Evolutionary conservation across 1,140 invertebrate species (phyloP).

Genomic region (Adoxophyes honmai): DNA sequence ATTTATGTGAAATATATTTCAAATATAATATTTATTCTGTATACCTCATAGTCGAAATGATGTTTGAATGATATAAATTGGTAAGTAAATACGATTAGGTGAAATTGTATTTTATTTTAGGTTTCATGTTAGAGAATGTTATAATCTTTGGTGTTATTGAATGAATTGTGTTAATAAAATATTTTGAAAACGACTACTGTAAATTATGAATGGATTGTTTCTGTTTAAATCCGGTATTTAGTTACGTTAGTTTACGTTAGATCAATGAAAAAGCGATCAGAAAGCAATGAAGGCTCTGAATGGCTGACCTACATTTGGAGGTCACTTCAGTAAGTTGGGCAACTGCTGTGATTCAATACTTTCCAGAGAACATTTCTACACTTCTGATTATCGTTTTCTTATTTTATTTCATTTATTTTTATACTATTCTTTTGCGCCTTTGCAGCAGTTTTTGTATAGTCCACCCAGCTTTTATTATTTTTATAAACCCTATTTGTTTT

Average conservation of each 20-base stretch:
- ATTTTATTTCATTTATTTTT: too few species aligned
- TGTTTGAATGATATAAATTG: constrained; percentile 76
- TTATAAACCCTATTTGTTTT: too few species aligned
- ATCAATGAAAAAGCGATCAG: neutral
- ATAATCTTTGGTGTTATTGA: constrained; percentile 79
- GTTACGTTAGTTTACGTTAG: constrained; percentile 1
- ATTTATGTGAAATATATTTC: constrained; percentile 62
- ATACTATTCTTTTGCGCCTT: too few species aligned
- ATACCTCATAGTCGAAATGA: constrained; percentile 75
- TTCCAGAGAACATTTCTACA: too few species aligned
- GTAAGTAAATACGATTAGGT: constrained; percentile 72
- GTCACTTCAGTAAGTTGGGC: neutral
- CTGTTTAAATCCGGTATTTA: constrained; percentile 41
- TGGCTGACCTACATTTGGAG: neutral
- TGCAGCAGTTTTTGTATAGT: too few species aligned
- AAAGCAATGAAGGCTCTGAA: neutral
- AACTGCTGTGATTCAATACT: too few species aligned
- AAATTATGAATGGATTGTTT: constrained; percentile 71
- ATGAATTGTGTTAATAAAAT: constrained; percentile 80
- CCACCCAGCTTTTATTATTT: too few species aligned
- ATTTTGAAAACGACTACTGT: constrained; percentile 75
- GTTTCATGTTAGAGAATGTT: constrained; percentile 77
- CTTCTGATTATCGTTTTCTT: too few species aligned
- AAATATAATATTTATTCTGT: constrained; percentile 72
- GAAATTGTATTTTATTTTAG: constrained; percentile 76